These are phyloP conservation scores for Chrysogorgia sp. DNA, from an alignment of 92 coral and sea anemone species.

Conservation along the genomic window DNA sequence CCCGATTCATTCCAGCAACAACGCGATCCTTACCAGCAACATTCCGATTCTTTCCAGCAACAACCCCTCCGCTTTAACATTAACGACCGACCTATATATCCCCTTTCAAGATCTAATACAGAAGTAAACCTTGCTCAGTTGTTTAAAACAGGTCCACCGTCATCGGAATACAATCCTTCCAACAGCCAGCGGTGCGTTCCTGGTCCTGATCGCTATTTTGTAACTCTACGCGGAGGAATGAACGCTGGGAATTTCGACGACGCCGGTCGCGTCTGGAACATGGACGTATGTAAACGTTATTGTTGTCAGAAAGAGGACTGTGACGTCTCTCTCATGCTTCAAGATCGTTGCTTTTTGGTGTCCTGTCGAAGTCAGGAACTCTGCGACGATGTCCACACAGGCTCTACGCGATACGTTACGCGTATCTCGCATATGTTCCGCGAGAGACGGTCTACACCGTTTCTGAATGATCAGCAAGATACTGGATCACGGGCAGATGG, in stretches of 20 bases:
- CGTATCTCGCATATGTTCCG: slow-evolving; percentile 45
- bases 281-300: slow-evolving; percentile 58
- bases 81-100: not conserved
- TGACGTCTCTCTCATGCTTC: slow-evolving; percentile 74
- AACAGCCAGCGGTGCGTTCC: slow-evolving; percentile 48
- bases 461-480: not conserved
- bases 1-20: too few species aligned
- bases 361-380: slow-evolving; percentile 56
- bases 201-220: slow-evolving; percentile 56
- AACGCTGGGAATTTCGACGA: slow-evolving; percentile 83
- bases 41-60: too few species aligned
- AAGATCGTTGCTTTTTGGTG: slow-evolving; percentile 73
- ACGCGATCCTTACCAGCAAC: too few species aligned
- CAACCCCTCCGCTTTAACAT: slow-evolving; percentile 1
- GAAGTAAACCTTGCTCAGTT: not conserved
- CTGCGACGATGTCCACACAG: slow-evolving; percentile 13
- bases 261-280: slow-evolving; percentile 53
- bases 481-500: not conserved
- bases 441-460: slow-evolving; percentile 4
- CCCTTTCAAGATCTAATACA: not conserved
- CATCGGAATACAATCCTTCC: not conserved
- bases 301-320: slow-evolving; percentile 72
- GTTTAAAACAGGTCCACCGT: not conserved
- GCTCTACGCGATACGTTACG: slow-evolving; percentile 38
- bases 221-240: slow-evolving; percentile 80